Evolutionary conservation across 35 echinoderm and acorn worm genomes (phyloP).

Genomic region (Heliocidaris erythrogramma): DNA sequence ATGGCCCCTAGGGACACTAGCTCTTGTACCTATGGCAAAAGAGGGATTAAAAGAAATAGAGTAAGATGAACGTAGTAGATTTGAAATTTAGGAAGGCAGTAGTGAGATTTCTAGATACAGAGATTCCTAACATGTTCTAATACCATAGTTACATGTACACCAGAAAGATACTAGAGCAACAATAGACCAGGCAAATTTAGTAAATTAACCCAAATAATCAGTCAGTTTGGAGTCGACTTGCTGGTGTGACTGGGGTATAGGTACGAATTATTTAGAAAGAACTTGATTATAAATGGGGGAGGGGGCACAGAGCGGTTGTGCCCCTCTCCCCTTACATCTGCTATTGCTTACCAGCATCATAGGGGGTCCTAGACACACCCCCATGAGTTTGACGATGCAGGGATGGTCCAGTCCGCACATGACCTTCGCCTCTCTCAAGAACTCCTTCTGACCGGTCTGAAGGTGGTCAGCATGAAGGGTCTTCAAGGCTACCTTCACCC

Average conservation of each 20-base stretch:
- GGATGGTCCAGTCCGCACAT: slow-evolving; percentile 90
- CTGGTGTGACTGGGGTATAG: too few relatives aligned
- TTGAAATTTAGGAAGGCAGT: background rate
- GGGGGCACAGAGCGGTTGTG: too few relatives aligned
- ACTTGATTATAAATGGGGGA: too few relatives aligned
- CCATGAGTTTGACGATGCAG: slow-evolving; percentile 89
- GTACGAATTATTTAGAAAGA: too few relatives aligned
- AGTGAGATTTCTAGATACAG: background rate
- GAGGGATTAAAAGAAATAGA: background rate
- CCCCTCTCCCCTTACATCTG: too few relatives aligned
- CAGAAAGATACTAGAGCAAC: background rate
- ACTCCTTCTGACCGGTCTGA: slow-evolving; percentile 87
- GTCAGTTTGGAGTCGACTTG: too few relatives aligned
- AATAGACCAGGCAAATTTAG: too few relatives aligned
- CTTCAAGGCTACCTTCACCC: slow-evolving; percentile 80
- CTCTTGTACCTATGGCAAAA: slow-evolving; percentile 84
- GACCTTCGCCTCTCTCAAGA: slow-evolving; percentile 88
- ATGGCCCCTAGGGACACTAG: slow-evolving; percentile 85
- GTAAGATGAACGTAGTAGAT: background rate
- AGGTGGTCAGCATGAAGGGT: slow-evolving; percentile 91
- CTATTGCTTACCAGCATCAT: slow-evolving; percentile 43
- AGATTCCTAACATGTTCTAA: background rate
- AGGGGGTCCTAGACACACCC: slow-evolving; percentile 84
- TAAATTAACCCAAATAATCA: too few relatives aligned
- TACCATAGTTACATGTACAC: background rate